A percentile compares a stretch with the other conserved stretches of the same genome.
phyloP scores from a whole-genome alignment of 2,113 vertebrate species.

The Pseudolaguvia tuberculata region DNA sequence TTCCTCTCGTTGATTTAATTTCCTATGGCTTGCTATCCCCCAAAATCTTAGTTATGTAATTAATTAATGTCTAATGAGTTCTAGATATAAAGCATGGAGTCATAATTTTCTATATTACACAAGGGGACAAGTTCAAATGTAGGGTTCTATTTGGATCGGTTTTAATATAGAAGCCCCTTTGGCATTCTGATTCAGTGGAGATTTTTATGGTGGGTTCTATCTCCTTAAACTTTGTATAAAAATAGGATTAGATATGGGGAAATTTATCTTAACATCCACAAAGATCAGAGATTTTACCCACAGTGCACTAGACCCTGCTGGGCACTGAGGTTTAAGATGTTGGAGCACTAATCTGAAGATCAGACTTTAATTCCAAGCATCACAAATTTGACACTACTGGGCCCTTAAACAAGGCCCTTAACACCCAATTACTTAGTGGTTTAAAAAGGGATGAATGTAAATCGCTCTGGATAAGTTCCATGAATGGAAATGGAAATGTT shows the following conservation, averaged over 20 bases:
- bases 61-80: slow-evolving; percentile 27
- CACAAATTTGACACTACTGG: too few relatives aligned
- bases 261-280: too few relatives aligned
- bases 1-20: neutral
- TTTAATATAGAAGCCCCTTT: slow-evolving; percentile 24
- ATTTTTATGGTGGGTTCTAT: neutral
- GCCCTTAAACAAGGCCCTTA: too few relatives aligned
- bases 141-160: slow-evolving; percentile 22
- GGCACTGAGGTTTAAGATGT: too few relatives aligned
- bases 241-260: neutral
- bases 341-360: too few relatives aligned
- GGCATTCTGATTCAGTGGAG: neutral
- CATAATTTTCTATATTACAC: slow-evolving; percentile 22
- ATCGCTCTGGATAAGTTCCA: too few relatives aligned
- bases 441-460: too few relatives aligned
- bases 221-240: neutral
- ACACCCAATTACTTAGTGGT: too few relatives aligned
- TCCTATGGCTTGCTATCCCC: slow-evolving; percentile 10
- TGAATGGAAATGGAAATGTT: too few relatives aligned
- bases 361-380: too few relatives aligned
- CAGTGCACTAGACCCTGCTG: too few relatives aligned
- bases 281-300: too few relatives aligned
- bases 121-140: slow-evolving; percentile 21
- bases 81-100: slow-evolving; percentile 2
- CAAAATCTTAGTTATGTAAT: neutral